Conservation (phyloP, 2,888 invertebrate species). For the Minunthozetes semirufus region DNA sequence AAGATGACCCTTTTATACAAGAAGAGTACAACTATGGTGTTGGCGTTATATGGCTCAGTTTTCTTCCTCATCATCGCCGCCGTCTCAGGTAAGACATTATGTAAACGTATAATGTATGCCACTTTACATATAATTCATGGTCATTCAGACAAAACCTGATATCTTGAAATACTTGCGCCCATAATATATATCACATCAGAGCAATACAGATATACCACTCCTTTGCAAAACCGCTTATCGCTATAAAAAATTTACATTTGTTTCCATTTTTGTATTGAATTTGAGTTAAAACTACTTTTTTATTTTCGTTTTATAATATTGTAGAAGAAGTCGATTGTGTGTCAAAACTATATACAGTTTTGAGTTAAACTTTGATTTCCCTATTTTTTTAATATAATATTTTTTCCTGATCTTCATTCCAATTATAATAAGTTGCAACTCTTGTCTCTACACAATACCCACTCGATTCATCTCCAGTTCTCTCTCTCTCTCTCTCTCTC, state of each 20-base stretch:
- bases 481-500: not conserved
- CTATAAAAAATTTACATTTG: no score
- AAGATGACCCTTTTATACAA: slow-evolving; percentile 11
- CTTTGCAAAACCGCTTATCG: no score
- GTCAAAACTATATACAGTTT: not conserved
- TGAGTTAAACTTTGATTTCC: not conserved
- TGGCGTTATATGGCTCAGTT: slow-evolving; percentile 13
- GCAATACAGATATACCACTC: no score
- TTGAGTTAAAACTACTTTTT: no score
- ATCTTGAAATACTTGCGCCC: no score
- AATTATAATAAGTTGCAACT: not conserved
- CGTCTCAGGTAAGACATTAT: slow-evolving; percentile 13
- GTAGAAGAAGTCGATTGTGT: not conserved
- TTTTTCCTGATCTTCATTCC: not conserved
- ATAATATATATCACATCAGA: no score
- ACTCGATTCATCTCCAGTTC: not conserved
- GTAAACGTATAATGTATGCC: no score
- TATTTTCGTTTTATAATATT: no score
- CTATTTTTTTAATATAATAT: not conserved
- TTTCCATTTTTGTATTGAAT: no score
- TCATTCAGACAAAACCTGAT: no score
- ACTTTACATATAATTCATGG: no score
- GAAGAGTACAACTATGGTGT: slow-evolving; percentile 19
- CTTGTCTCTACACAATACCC: not conserved
- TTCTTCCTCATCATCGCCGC: slow-evolving; percentile 9